Percentiles rank a stretch among this genome's conserved stretches.
phyloP scores from a whole-genome alignment of 2,888 invertebrate genomes.

The Trichogramma dendrolimi region DNA sequence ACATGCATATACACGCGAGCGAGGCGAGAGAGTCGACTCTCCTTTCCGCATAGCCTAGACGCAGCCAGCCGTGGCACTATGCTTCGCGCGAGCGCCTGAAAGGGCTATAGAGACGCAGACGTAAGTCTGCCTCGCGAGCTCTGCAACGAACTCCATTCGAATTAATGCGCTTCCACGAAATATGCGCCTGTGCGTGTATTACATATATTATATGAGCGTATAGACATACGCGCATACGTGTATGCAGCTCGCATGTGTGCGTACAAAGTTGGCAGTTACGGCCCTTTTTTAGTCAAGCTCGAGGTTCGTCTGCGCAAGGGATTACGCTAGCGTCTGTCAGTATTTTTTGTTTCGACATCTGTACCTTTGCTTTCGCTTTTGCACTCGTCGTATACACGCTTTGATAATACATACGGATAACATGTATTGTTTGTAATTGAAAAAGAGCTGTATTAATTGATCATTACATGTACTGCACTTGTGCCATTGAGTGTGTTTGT shows the following conservation, averaged over 20 bases:
- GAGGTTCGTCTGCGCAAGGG: no score
- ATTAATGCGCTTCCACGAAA: slow-evolving; percentile 39
- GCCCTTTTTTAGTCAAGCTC: no score
- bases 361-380: neutral
- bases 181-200: slow-evolving; percentile 7
- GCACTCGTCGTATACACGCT: no score
- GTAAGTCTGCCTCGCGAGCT: slow-evolving; percentile 16
- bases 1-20: neutral
- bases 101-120: no score
- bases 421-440: no score
- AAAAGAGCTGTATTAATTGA: no score
- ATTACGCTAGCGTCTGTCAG: no score
- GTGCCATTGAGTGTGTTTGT: no score
- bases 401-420: no score
- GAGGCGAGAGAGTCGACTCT: slow-evolving; percentile 42
- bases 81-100: slow-evolving; percentile 19
- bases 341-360: neutral
- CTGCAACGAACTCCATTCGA: slow-evolving; percentile 37
- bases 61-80: slow-evolving; percentile 48
- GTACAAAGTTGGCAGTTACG: no score
- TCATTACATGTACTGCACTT: no score
- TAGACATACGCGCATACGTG: neutral
- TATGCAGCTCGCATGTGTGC: no score
- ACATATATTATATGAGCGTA: neutral
- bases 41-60: slow-evolving; percentile 52